These are phyloP conservation scores for Phycodurus eques DNA, from an alignment of 2,113 vertebrate genomes.

Conservation along the genomic window DNA sequence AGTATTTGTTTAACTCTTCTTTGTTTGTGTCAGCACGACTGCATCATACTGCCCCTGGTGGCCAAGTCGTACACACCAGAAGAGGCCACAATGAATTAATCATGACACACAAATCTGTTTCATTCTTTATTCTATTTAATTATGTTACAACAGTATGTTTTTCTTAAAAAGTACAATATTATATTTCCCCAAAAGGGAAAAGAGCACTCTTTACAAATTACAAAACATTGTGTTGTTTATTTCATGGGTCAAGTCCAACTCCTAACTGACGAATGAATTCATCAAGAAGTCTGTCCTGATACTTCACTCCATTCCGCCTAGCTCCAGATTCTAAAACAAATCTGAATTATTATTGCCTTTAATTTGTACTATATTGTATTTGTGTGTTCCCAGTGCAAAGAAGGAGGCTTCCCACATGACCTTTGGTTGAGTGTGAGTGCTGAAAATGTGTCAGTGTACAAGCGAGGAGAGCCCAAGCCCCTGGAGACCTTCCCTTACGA, in stretches of 20 bases:
- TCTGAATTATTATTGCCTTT: neutral
- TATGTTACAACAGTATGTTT: too few species aligned
- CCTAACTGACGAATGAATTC: too few species aligned
- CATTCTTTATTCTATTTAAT: neutral
- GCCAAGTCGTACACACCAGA: neutral
- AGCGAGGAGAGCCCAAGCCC: constrained; percentile 82
- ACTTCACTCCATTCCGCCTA: too few species aligned
- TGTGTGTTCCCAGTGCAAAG: constrained; percentile 78
- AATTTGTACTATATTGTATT: neutral
- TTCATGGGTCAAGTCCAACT: too few species aligned
- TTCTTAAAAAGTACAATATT: too few species aligned
- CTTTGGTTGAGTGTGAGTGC: constrained; percentile 86
- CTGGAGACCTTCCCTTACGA: constrained; percentile 87
- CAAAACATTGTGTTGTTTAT: too few species aligned
- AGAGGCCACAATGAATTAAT: neutral
- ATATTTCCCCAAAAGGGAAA: too few species aligned
- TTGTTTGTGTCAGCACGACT: neutral
- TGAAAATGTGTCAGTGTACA: constrained; percentile 86
- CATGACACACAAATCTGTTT: neutral
- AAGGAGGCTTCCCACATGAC: constrained; percentile 87
- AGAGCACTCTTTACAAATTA: too few species aligned
- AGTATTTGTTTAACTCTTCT: neutral
- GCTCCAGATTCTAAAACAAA: too few species aligned
- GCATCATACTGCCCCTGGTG: neutral
- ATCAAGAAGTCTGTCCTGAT: too few species aligned